Percentiles rank a stretch among this genome's conserved stretches.
Evolutionary conservation across 1,140 invertebrate genomes (phyloP).

Genomic region (Atta cephalotes): DNA sequence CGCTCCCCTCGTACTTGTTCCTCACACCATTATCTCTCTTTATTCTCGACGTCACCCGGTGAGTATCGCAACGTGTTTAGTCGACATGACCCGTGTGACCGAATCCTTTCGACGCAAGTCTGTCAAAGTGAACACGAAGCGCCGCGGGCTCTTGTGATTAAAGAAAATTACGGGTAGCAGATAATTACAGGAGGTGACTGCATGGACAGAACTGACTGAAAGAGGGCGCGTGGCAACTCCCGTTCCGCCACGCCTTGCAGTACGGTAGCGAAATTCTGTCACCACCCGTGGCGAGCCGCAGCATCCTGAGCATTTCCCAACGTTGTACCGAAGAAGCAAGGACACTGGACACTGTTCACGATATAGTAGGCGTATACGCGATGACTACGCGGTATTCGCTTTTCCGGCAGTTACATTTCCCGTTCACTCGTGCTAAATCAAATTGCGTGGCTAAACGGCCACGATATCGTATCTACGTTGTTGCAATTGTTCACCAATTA

Average conservation of each 20-base stretch:
- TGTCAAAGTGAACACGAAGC: slow-evolving; percentile 75
- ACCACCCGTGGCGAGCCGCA: slow-evolving; percentile 49
- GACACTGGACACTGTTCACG: slow-evolving; percentile 20
- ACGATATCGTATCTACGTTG: slow-evolving; percentile 24
- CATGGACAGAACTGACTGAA: slow-evolving; percentile 30
- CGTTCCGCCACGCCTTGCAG: slow-evolving; percentile 16
- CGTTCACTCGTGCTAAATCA: slow-evolving; percentile 11
- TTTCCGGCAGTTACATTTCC: background rate
- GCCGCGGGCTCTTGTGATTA: slow-evolving; percentile 81
- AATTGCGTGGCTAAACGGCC: slow-evolving; percentile 53
- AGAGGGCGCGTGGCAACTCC: slow-evolving; percentile 10
- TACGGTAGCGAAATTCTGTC: slow-evolving; percentile 46
- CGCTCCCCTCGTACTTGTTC: background rate
- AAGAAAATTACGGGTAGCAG: slow-evolving; percentile 82
- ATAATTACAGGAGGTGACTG: slow-evolving; percentile 80
- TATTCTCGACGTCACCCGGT: slow-evolving; percentile 26
- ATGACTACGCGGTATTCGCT: slow-evolving; percentile 11
- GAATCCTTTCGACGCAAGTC: slow-evolving; percentile 76
- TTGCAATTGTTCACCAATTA: slow-evolving; percentile 19
- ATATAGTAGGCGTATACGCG: background rate
- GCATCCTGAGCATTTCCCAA: slow-evolving; percentile 42
- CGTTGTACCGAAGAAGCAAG: slow-evolving; percentile 2
- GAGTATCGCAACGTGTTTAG: slow-evolving; percentile 54
- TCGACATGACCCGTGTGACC: slow-evolving; percentile 9
- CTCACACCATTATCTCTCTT: slow-evolving; percentile 46